These are phyloP conservation scores for Brachyhypopomus occidentalis DNA, from an alignment of 2,113 vertebrate genomes.

Conservation along the genomic window DNA sequence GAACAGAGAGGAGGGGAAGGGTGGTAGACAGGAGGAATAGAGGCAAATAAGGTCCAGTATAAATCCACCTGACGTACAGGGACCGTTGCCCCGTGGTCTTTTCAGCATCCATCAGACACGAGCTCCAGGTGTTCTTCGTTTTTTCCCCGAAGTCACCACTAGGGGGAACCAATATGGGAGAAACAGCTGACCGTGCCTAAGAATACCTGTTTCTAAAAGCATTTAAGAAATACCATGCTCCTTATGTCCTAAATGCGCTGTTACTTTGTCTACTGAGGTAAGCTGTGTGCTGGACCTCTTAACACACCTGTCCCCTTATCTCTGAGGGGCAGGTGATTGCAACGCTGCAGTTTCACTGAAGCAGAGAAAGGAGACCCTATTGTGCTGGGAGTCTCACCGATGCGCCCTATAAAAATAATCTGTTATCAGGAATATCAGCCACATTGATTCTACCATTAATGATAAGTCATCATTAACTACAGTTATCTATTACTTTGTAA, in stretches of 20 bases:
- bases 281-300: too few relatives aligned
- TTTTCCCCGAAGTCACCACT: constrained; percentile 35
- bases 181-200: neutral
- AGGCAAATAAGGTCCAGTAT: constrained; percentile 39
- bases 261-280: too few relatives aligned
- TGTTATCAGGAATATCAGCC: neutral
- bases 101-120: constrained; percentile 37
- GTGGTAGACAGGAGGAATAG: constrained; percentile 29
- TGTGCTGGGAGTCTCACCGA: too few relatives aligned
- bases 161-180: constrained; percentile 42
- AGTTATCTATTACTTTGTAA: neutral
- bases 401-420: too few relatives aligned
- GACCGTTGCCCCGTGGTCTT: neutral
- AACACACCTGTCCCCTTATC: too few relatives aligned
- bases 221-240: neutral
- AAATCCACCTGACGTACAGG: constrained; percentile 51
- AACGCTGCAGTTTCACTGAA: too few relatives aligned
- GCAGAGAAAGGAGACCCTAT: too few relatives aligned
- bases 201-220: neutral
- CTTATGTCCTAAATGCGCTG: too few relatives aligned
- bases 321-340: too few relatives aligned
- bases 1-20: constrained; percentile 32
- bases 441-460: neutral
- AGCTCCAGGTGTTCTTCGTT: constrained; percentile 22
- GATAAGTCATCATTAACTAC: neutral